These are phyloP conservation scores for Deladenus siricidicola DNA, from an alignment of 2,888 invertebrate species.

Conservation along the genomic window DNA sequence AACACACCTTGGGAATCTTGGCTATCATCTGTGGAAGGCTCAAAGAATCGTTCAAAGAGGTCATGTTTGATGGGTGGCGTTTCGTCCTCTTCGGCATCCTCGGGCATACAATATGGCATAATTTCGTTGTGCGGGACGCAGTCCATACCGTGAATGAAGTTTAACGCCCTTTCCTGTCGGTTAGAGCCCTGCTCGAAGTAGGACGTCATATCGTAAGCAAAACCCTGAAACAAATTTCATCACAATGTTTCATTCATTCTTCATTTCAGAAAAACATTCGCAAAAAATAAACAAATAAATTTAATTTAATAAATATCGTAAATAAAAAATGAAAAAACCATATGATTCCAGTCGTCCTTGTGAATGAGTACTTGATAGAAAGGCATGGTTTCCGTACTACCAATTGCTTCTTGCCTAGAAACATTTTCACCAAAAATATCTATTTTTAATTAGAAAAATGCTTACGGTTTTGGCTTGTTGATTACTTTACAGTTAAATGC, in stretches of 20 bases:
- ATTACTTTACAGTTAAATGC: constrained; percentile 93
- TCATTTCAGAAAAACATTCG: neutral
- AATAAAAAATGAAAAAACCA: constrained; percentile 64
- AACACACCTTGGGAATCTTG: too few species aligned
- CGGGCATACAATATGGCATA: constrained; percentile 68
- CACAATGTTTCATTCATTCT: neutral
- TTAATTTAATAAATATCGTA: neutral
- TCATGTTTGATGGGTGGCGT: constrained; percentile 60
- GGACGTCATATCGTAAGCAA: constrained; percentile 59
- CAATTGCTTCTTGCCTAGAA: neutral
- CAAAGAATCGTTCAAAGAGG: constrained; percentile 62
- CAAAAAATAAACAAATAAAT: neutral
- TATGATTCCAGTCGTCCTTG: constrained; percentile 87
- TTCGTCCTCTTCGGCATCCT: neutral
- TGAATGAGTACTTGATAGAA: constrained; percentile 73
- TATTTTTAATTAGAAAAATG: neutral
- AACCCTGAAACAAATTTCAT: constrained; percentile 67
- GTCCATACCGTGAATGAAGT: constrained; percentile 67
- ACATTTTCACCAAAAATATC: too few species aligned
- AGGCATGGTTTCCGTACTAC: neutral
- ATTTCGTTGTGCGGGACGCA: constrained; percentile 81
- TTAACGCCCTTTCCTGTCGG: constrained; percentile 20
- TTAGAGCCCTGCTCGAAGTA: constrained; percentile 36
- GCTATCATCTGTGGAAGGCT: constrained; percentile 13
- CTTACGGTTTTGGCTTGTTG: constrained; percentile 61